These are phyloP conservation scores for Tortrix viridana DNA, from an alignment of 2,888 invertebrate species.

Conservation along the genomic window DNA sequence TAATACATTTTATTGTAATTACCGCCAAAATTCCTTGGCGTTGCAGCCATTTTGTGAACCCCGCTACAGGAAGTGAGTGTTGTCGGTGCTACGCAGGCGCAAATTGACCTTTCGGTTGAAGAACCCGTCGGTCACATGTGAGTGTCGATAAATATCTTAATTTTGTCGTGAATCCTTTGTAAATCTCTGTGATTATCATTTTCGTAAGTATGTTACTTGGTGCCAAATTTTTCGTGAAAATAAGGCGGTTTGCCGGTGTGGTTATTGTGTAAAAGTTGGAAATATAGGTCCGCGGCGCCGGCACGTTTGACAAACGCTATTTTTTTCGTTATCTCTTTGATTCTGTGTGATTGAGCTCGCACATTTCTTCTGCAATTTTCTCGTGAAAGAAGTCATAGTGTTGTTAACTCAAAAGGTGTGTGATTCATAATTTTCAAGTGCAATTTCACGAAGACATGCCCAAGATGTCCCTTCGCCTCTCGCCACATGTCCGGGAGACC, in stretches of 20 bases:
- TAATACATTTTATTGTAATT: constrained; percentile 53
- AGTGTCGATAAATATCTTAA: constrained; percentile 87
- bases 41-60: constrained; percentile 78
- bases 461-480: constrained; percentile 70
- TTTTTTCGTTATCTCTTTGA: constrained; percentile 62
- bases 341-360: constrained; percentile 59
- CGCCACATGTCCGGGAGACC: constrained; percentile 76
- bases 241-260: constrained; percentile 64
- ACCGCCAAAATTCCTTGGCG: constrained; percentile 65
- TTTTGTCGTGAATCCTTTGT: constrained; percentile 78
- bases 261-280: constrained; percentile 73
- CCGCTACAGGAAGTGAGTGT: constrained; percentile 83
- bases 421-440: constrained; percentile 59
- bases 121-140: constrained; percentile 96
- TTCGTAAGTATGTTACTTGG: constrained; percentile 81
- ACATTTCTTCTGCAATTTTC: constrained; percentile 46
- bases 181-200: constrained; percentile 72
- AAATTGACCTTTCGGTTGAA: constrained; percentile 91
- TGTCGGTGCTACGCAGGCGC: constrained; percentile 88
- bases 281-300: constrained; percentile 73
- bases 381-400: constrained; percentile 53
- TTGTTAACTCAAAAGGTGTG: constrained; percentile 52
- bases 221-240: constrained; percentile 74
- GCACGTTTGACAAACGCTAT: constrained; percentile 79
- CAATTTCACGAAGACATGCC: constrained; percentile 58